Evolutionary conservation across 2,888 invertebrate genomes (phyloP), one percentile per base, ranked within the genome.

Genomic region (Melieria crassipennis): DNA sequence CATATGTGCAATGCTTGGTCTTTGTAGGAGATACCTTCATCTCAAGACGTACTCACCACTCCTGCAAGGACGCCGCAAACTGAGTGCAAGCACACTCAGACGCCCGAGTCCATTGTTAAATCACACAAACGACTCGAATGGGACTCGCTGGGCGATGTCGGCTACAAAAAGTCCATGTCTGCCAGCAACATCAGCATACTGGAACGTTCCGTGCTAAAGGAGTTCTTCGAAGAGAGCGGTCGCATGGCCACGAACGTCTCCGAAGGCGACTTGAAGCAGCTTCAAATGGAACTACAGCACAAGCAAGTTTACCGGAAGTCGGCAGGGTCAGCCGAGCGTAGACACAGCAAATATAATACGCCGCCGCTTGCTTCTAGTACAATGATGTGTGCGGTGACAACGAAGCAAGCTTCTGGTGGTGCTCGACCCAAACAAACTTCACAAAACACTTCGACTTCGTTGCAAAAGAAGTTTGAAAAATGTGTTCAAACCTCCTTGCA

Each of bases 81-180:
- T 42, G 9, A 70, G 50, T 11, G 70, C 57, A 63, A 69, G 56
- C 69, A 75, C 60, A 70, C 73, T 85, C 82, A 89, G 43, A 93
- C 94, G 6, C 94, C 94, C 1, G 91, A 93, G 16, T 94, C 94
- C 75, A 92, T 93, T 81, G 86, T 92, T 0, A 91, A 92, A 65
- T 92, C 93, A 0, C 91, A 81, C 52, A 90, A 92, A 66, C 92
- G 92, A 75, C 87, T 95, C 3, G 95, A 95, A 87, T 95, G 95
- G 95, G 95, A 95, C 83, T 94, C 93, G 52, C 91, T 94, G 43
- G 95, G 93, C 0, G 95, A 95, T 87, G 93, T 95, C 60, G 95
- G 95, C 0, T 95, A 95, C 84, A 89, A 87, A 47, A 90, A 91
- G 78, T 88, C 89, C 75, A 88, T 88, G 80, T 89, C 89, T 13